These are phyloP conservation scores for Notothenia coriiceps DNA, from an alignment of 2,113 vertebrate genomes.

Conservation along the genomic window DNA sequence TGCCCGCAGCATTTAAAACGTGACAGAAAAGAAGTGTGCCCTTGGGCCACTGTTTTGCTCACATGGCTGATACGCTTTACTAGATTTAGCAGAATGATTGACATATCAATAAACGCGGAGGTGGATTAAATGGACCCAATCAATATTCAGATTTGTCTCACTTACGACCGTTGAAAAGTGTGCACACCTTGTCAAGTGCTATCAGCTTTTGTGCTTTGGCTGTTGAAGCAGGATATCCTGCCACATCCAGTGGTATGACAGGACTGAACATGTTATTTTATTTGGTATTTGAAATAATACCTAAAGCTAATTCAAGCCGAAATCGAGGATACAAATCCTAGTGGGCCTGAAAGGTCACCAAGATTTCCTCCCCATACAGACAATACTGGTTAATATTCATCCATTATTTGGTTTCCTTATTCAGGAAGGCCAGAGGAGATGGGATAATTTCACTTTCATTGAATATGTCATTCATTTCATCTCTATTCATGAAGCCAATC, in stretches of 20 bases:
- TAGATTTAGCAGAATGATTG: conserved; percentile 73
- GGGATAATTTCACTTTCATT: conserved; percentile 66
- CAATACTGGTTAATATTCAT: conserved; percentile 60
- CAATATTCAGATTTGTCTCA: conserved; percentile 76
- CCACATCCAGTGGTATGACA: conserved; percentile 13
- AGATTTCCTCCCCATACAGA: conserved; percentile 18
- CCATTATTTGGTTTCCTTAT: conserved; percentile 50
- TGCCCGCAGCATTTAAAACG: conserved; percentile 76
- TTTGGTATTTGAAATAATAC: conserved; percentile 24
- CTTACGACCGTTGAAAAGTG: conserved; percentile 30
- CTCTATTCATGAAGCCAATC: conserved; percentile 74
- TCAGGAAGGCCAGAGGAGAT: conserved; percentile 64
- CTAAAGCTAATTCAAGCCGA: conserved; percentile 25
- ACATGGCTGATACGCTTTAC: conserved; percentile 48
- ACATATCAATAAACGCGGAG: conserved; percentile 68
- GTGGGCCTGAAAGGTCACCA: conserved; percentile 18
- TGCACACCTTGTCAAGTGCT: conserved; percentile 52
- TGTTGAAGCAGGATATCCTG: conserved; percentile 17
- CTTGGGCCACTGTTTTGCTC: conserved; percentile 52
- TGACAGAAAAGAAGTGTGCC: conserved; percentile 57
- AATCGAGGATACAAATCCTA: not conserved
- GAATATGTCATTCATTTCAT: conserved; percentile 77
- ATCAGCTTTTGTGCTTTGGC: conserved; percentile 36
- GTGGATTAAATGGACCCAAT: conserved; percentile 68
- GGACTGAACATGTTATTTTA: not conserved